Percentiles rank a stretch among this genome's conserved stretches.
phyloP scores from a whole-genome alignment of 2,113 vertebrate species.

The Galeopterus variegatus region DNA sequence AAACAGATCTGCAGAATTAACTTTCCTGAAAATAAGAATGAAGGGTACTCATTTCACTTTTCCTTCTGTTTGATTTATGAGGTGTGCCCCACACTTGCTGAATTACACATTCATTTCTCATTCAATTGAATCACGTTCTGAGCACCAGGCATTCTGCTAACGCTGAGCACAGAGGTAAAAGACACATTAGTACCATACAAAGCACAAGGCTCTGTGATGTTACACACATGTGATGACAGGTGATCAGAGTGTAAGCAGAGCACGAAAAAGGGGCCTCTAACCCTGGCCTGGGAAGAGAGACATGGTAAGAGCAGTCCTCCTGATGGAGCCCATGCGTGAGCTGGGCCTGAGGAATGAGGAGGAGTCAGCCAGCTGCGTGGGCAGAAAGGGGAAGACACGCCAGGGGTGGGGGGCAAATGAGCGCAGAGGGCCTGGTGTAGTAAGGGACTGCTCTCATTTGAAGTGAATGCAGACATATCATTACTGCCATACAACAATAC shows the following conservation, averaged over 20 bases:
- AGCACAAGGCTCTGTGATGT: neutral
- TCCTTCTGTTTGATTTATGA: neutral
- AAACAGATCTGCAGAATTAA: neutral
- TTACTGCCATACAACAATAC: neutral
- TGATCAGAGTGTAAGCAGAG: accelerated
- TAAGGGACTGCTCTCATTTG: neutral
- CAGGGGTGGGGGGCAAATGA: neutral
- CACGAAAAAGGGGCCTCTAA: neutral
- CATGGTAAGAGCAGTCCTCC: neutral
- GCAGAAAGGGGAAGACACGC: neutral
- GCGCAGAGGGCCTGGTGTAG: accelerated
- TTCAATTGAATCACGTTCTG: neutral
- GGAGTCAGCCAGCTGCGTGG: neutral
- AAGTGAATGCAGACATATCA: neutral
- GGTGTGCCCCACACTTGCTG: neutral
- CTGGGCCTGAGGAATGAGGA: neutral
- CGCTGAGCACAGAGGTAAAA: neutral
- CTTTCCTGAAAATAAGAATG: neutral
- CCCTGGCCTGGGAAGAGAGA: neutral
- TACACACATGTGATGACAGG: neutral
- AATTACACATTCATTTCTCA: neutral
- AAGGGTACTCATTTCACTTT: neutral
- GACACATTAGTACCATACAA: neutral
- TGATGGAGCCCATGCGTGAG: neutral
- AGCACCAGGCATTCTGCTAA: neutral